phyloP scores from a whole-genome alignment of 2,113 vertebrate genomes.

The Misgurnus mizolepis region DNA sequence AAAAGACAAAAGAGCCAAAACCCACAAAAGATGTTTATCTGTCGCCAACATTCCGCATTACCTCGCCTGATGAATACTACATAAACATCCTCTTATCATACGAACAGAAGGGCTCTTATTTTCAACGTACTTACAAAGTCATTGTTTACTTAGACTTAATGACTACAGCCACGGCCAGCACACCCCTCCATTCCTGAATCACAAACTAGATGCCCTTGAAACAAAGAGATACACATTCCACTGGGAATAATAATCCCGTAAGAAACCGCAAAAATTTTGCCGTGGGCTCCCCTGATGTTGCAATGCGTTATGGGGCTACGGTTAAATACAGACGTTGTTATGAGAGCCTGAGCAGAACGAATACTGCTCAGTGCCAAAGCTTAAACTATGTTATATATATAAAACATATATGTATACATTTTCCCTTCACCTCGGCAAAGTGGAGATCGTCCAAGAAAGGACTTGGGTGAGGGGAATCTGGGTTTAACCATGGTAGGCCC shows the following conservation, averaged over 20 bases:
- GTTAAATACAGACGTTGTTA: neutral
- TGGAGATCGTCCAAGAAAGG: constrained; percentile 26
- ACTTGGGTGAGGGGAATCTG: constrained; percentile 13
- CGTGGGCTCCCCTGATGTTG: neutral
- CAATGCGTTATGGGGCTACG: constrained; percentile 14
- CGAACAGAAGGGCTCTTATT: constrained; percentile 45
- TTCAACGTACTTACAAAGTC: constrained; percentile 24
- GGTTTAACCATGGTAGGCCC: constrained; percentile 23
- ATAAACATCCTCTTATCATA: constrained; percentile 40
- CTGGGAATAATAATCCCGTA: constrained; percentile 9
- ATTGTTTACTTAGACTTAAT: constrained; percentile 49
- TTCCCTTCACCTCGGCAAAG: neutral
- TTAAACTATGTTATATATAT: constrained; percentile 18
- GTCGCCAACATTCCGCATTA: constrained; percentile 4
- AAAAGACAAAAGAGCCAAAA: neutral
- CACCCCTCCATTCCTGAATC: constrained; percentile 24
- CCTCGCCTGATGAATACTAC: constrained; percentile 23
- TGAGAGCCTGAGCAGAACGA: neutral
- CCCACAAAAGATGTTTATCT: constrained; percentile 19
- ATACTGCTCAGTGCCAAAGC: neutral
- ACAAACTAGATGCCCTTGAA: constrained; percentile 40
- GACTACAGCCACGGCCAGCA: constrained; percentile 35
- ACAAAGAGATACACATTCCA: constrained; percentile 46
- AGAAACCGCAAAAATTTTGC: constrained; percentile 27
- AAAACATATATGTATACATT: neutral